Base-by-base conservation (phyloP, 2,113 vertebrate species). In the Varanus salvator region DNA sequence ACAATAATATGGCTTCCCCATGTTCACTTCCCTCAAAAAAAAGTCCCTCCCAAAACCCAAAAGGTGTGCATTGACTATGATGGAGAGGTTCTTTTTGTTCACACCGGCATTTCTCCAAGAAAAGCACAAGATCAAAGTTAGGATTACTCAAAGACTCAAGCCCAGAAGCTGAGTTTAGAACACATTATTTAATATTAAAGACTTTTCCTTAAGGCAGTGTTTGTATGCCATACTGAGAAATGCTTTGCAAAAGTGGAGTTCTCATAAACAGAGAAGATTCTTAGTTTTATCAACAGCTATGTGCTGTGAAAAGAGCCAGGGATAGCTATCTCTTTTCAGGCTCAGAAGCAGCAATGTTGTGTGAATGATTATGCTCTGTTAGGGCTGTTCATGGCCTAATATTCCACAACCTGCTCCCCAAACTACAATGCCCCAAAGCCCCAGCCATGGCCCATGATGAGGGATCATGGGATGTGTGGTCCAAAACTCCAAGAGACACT, bases 101-200 rank as follows among this genome's bases (percentile, higher is more conserved):
- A 72, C 19, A 82, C 50, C n/a, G 31, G 48, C 17, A 23, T 54
- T 72, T 74, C 69, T 85, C 69, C 31, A 74, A 74, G 48, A 31
- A 48, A 54, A 50, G 29, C 14, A 54, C 48, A 17, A 74, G 71
- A 85, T 74, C 84, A 85, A 85, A 85, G 84, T 31, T 15, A 85
- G 44, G 15, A 31, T 9, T 71, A 21, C 38, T 31, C 66, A 48
- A 71, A 71, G 25, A 19, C 44, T n/a, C 48, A 85, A 54, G 50
- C 68, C 68, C 66, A 74, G 64, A 21, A 85, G 84, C 68, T 9
- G 50, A 54, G 69, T n/a, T 72, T 74, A 72, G 69, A 74, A 85
- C 6, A 72, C 69, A 74, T 23, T 31, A 68, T 72, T 85, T 85
- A 85, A 54, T 85, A 85, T 85, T 85, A 50, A 85, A 85, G 50